Base-by-base conservation (phyloP, 2,797 vertebrate species). In the Betta splendens region DNA sequence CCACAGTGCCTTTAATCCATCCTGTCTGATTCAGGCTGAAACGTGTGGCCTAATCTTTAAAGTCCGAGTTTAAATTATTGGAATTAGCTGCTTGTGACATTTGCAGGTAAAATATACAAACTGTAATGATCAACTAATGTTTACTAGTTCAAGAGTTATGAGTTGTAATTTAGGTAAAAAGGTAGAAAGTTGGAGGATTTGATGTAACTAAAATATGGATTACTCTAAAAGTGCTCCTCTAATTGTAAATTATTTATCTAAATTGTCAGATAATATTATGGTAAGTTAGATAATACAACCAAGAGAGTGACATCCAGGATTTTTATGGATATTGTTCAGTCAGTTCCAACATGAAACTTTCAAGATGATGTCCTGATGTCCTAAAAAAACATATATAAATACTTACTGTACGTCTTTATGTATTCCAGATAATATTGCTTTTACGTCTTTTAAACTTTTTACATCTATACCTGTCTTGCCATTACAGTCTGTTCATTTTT, bases 11-110 rank as follows among this genome's bases (percentile, higher is more conserved):
- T 67, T 29, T 75, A 77, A 80, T 82, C 79, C 40, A 55, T 9
- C 31, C 62, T n/a, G n/a, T n/a, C n/a, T 62, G 77, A 77, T 81
- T 65, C 36, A 62, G 52, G 55, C 26, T 68, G 40, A 71, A 75
- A 75, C 49, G n/a, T 40, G 18, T 3, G 13, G 20, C 11, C 33
- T 22, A 11, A n/a, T n/a, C n/a, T n/a, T n/a, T 25, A 7, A 13
- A 20, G 22, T 60, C 40, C 38, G 7, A 37, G 51, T 61, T 55
- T 57, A 1, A 47, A n/a, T n/a, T n/a, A n/a, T n/a, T n/a, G n/a
- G n/a, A n/a, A n/a, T n/a, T n/a, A n/a, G n/a, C n/a, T n/a, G n/a
- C n/a, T n/a, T n/a, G n/a, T n/a, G n/a, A n/a, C n/a, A n/a, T n/a
- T n/a, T n/a, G n/a, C n/a, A n/a, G n/a, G n/a, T n/a, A n/a, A n/a